Conservation (phyloP, 2,888 invertebrate genomes). For the Leptopilina drosophilae region DNA sequence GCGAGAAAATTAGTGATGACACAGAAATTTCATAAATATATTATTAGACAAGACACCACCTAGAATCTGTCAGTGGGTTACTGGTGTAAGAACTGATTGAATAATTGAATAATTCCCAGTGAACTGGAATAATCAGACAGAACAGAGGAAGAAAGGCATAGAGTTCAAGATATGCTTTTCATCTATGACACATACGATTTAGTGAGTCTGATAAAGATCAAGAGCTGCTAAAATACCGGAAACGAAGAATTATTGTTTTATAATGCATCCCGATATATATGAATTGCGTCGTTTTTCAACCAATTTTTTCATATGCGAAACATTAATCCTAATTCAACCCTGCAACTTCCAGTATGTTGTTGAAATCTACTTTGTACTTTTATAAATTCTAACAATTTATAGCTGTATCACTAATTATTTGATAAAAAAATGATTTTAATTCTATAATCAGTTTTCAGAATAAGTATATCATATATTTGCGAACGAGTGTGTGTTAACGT, state of each 20-base stretch:
- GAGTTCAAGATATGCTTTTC: slow-evolving; percentile 23
- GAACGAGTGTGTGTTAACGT: too few species aligned
- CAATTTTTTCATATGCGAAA: neutral
- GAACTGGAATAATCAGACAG: slow-evolving; percentile 5
- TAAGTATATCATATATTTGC: too few species aligned
- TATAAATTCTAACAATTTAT: too few species aligned
- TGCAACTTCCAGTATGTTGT: too few species aligned
- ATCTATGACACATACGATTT: neutral
- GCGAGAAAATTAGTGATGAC: neutral
- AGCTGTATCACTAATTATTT: too few species aligned
- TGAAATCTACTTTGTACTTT: too few species aligned
- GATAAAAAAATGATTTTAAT: too few species aligned
- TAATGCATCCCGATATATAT: neutral
- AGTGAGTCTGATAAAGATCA: slow-evolving; percentile 26
- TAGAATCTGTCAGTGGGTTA: slow-evolving; percentile 33
- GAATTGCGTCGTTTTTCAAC: neutral
- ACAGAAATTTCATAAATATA: slow-evolving; percentile 6
- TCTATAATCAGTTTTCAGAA: too few species aligned
- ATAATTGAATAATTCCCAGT: slow-evolving; percentile 32
- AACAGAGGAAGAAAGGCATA: slow-evolving; percentile 24
- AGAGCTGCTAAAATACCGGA: slow-evolving; percentile 27
- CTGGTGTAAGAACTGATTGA: slow-evolving; percentile 40
- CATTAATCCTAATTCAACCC: neutral
- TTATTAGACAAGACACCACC: slow-evolving; percentile 2
- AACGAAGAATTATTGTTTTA: slow-evolving; percentile 22